Percentiles rank a stretch among this genome's conserved stretches.
phyloP scores from a whole-genome alignment of 2,797 vertebrate genomes.

The Onychomys torridus region DNA sequence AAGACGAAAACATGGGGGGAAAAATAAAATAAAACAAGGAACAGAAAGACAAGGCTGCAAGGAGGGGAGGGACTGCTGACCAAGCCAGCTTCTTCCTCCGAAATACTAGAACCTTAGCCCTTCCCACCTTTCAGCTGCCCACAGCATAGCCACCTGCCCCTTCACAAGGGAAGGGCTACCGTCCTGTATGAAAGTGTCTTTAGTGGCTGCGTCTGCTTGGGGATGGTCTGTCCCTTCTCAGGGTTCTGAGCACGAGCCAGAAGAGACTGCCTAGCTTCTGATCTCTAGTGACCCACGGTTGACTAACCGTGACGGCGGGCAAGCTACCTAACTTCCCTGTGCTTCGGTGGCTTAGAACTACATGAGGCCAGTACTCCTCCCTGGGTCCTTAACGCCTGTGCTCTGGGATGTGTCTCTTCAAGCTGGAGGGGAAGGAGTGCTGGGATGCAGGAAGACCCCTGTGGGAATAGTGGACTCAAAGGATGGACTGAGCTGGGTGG shows the following conservation, averaged over 20 bases:
- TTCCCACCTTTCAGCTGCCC: background rate
- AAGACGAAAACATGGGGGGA: constrained; percentile 21
- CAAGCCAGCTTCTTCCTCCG: background rate
- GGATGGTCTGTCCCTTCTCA: background rate
- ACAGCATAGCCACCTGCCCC: background rate
- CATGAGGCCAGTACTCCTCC: background rate
- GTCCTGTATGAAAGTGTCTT: background rate
- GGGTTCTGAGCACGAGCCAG: background rate
- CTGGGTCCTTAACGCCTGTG: background rate
- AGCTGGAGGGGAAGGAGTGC: background rate
- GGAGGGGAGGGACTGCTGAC: background rate
- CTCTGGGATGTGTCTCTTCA: constrained; percentile 24
- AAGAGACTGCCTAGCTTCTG: background rate
- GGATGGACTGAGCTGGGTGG: background rate
- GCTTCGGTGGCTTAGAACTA: background rate
- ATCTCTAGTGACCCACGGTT: background rate
- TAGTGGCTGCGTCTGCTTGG: background rate
- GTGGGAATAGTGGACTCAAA: background rate
- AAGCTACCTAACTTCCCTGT: background rate
- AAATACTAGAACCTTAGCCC: background rate
- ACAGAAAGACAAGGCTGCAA: background rate
- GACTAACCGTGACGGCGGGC: background rate
- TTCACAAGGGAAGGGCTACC: background rate
- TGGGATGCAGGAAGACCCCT: background rate
- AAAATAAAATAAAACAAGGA: background rate